Evolutionary conservation across 2,888 invertebrate species (phyloP).

Genomic region (Drosophila nr. fundita): DNA sequence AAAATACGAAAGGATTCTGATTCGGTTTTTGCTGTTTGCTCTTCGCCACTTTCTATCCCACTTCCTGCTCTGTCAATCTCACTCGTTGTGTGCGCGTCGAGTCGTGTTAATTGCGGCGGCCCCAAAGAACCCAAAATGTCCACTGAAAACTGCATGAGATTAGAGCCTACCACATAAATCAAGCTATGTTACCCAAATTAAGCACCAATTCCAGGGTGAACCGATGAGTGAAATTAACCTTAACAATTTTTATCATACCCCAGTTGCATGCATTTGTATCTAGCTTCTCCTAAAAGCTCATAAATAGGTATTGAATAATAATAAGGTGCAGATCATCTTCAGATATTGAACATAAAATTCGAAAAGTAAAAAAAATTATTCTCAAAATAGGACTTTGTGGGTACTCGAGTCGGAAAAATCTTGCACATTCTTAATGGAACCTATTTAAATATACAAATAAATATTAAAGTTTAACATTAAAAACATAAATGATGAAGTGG

Average conservation of each 20-base stretch:
- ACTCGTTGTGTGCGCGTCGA: constrained; percentile 63
- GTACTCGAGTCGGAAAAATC: neutral
- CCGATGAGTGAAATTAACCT: constrained; percentile 8
- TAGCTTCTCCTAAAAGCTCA: neutral
- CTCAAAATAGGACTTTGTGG: neutral
- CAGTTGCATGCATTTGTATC: neutral
- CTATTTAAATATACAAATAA: neutral
- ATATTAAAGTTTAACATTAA: neutral
- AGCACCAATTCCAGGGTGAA: constrained; percentile 5
- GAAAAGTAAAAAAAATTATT: neutral
- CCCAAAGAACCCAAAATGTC: constrained; percentile 28
- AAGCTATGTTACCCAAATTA: constrained; percentile 56
- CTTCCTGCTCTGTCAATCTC: neutral
- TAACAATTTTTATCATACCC: constrained; percentile 20
- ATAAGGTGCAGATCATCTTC: neutral
- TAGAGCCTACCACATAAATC: constrained; percentile 66
- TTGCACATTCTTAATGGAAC: neutral
- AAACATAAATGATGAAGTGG: neutral
- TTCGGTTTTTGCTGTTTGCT: constrained; percentile 38
- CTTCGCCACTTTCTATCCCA: neutral
- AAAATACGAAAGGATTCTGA: constrained; percentile 57
- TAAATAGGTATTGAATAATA: neutral
- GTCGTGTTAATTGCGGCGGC: constrained; percentile 72
- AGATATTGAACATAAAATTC: neutral
- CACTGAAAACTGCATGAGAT: constrained; percentile 65